Conservation (phyloP, 2,113 vertebrate species). For the Ondatra zibethicus region DNA sequence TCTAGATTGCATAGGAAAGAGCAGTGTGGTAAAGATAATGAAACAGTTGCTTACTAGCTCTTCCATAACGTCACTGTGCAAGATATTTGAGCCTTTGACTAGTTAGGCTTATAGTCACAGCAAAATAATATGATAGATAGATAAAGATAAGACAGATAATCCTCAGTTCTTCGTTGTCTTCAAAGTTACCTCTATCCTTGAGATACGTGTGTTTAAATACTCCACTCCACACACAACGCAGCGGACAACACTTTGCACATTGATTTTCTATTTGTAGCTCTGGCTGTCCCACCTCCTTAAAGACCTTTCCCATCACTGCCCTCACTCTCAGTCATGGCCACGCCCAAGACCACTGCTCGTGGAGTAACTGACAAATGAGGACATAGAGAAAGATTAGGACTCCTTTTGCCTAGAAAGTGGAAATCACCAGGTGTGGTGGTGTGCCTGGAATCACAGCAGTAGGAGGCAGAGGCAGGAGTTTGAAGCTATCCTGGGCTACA, state of each 20-base stretch:
- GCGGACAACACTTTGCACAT: slow-evolving; percentile 71
- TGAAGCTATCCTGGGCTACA: not conserved
- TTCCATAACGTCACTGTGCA: slow-evolving; percentile 14
- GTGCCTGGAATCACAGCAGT: not conserved
- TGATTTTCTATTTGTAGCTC: slow-evolving; percentile 75
- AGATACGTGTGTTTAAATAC: slow-evolving; percentile 66
- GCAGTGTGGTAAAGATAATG: slow-evolving; percentile 6
- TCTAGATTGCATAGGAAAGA: not conserved
- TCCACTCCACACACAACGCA: not conserved
- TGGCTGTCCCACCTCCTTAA: slow-evolving; percentile 71
- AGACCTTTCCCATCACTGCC: slow-evolving; percentile 73
- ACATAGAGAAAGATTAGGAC: slow-evolving; percentile 66
- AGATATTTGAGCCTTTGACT: slow-evolving; percentile 19
- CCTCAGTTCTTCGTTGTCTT: slow-evolving; percentile 53
- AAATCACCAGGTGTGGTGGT: not conserved
- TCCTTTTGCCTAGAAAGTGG: not conserved
- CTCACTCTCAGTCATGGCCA: slow-evolving; percentile 76
- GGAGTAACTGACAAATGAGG: slow-evolving; percentile 65
- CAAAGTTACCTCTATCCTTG: slow-evolving; percentile 12
- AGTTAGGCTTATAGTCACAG: slow-evolving; percentile 39
- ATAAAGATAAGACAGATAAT: not conserved
- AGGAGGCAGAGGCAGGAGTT: not conserved
- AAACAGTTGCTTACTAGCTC: slow-evolving; percentile 4
- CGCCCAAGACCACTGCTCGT: slow-evolving; percentile 75
- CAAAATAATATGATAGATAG: not conserved